Evolutionary conservation across 53 echinoderm and acorn worm genomes (phyloP).

Genomic region (Apostichopus leukothele): DNA sequence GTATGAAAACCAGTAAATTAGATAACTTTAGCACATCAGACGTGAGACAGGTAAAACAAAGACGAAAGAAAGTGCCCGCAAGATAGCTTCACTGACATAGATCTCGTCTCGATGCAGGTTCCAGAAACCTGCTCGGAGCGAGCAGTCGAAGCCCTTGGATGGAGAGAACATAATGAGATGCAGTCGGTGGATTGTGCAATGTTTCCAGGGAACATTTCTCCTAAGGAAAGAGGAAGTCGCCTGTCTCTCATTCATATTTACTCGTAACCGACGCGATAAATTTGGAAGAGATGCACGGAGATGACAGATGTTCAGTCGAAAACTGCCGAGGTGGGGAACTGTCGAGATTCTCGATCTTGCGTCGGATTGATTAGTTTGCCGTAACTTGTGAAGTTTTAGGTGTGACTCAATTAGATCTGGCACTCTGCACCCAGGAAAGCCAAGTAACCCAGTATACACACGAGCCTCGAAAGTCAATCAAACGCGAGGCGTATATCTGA

Average conservation of each 20-base stretch:
- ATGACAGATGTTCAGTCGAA: slow-evolving; percentile 23
- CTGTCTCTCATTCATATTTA: neutral
- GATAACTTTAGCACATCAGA: neutral
- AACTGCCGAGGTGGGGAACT: slow-evolving; percentile 4
- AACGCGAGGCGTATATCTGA: no score
- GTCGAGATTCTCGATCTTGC: neutral
- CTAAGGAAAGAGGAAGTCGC: neutral
- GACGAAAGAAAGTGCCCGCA: neutral
- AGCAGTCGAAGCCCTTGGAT: neutral
- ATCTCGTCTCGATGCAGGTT: neutral
- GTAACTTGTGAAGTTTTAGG: neutral
- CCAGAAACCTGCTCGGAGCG: neutral
- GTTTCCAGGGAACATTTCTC: neutral
- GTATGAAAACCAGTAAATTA: neutral
- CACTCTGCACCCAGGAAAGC: no score
- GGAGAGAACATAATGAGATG: slow-evolving; percentile 28
- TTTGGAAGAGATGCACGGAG: slow-evolving; percentile 11
- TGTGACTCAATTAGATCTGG: no score
- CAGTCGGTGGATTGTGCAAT: neutral
- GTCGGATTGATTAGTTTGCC: slow-evolving; percentile 4
- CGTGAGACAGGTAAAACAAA: neutral
- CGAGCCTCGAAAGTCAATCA: no score
- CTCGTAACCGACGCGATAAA: neutral
- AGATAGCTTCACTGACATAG: neutral
- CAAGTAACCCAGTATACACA: no score